These are phyloP conservation scores for Oenanthe melanoleuca DNA, from an alignment of 2,113 vertebrate genomes.

Conservation along the genomic window DNA sequence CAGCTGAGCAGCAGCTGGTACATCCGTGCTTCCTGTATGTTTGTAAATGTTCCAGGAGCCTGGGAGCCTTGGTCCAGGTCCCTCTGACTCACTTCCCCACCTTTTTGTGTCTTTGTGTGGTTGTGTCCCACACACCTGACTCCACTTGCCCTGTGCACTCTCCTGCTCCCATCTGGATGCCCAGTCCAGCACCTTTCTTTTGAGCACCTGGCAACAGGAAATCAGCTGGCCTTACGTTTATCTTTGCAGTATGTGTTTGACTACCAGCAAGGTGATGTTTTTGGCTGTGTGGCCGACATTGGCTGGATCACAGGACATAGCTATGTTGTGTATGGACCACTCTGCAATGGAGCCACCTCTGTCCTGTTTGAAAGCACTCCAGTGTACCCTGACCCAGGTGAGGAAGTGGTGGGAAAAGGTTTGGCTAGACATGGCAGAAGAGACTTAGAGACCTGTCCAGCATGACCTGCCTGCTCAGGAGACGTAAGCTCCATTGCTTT, in stretches of 20 bases:
- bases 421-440: neutral
- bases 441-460: neutral
- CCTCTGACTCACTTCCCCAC: neutral
- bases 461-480: neutral
- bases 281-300: constrained; percentile 91
- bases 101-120: neutral
- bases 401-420: constrained; percentile 31
- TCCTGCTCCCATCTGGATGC: neutral
- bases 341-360: constrained; percentile 89
- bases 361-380: constrained; percentile 95
- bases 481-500: neutral
- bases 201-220: neutral
- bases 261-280: constrained; percentile 84
- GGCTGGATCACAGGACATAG: constrained; percentile 96
- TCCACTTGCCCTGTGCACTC: accelerated
- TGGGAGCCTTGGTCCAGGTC: neutral
- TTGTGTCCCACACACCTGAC: neutral
- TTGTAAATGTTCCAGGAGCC: neutral
- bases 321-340: constrained; percentile 92
- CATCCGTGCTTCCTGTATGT: neutral
- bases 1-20: neutral
- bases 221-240: constrained; percentile 35
- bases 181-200: neutral
- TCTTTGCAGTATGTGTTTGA: constrained; percentile 87
- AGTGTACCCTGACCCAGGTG: constrained; percentile 90